A percentile compares a stretch with the other conserved stretches of the same genome.
Conservation (phyloP, 2,888 invertebrate species). For the Xestia c-nigrum region DNA sequence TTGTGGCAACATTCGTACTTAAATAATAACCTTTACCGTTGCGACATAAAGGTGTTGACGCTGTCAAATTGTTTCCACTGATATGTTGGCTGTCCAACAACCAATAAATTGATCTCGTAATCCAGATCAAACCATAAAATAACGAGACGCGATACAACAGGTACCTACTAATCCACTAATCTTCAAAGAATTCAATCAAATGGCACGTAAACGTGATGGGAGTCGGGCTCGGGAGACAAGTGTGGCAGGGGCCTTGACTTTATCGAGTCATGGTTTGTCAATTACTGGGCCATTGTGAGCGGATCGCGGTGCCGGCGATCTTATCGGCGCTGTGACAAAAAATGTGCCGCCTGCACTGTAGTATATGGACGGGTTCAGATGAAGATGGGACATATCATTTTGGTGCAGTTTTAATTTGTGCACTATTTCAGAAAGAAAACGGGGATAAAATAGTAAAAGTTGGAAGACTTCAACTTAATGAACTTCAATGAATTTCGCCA, state of each 20-base stretch:
- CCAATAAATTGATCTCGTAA: slow-evolving; percentile 33
- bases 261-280: slow-evolving; percentile 89
- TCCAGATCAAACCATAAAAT: slow-evolving; percentile 47
- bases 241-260: slow-evolving; percentile 81
- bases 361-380: slow-evolving; percentile 56
- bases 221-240: slow-evolving; percentile 74
- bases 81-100: neutral
- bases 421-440: too few relatives aligned
- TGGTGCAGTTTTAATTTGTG: neutral
- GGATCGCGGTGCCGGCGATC: slow-evolving; percentile 77
- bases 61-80: neutral
- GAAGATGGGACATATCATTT: neutral
- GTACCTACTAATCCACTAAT: slow-evolving; percentile 62
- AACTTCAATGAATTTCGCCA: neutral
- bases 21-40: neutral
- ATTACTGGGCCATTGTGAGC: slow-evolving; percentile 85
- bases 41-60: neutral
- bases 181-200: slow-evolving; percentile 67
- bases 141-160: slow-evolving; percentile 43
- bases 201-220: slow-evolving; percentile 67
- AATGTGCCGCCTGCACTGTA: slow-evolving; percentile 69
- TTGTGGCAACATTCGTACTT: neutral
- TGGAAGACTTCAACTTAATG: neutral
- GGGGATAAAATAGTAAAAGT: neutral
- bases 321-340: slow-evolving; percentile 83